Evolutionary conservation across 1,140 invertebrate species (phyloP).

Genomic region (Teleopsis dalmanni): DNA sequence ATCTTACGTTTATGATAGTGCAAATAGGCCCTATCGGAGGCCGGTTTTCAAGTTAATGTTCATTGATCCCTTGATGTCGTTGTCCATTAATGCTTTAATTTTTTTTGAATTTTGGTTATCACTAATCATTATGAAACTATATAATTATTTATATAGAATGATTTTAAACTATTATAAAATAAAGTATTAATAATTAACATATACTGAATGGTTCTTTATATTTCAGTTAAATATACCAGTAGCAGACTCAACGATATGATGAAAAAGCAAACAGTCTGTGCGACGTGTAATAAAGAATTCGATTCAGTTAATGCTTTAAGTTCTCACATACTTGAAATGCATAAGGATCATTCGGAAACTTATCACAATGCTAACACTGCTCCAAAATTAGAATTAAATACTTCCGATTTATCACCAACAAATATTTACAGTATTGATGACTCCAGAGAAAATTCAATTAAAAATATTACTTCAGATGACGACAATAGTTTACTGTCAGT

Average conservation of each 20-base stretch:
- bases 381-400: slow-evolving; percentile 15
- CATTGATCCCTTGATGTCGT: too few relatives aligned
- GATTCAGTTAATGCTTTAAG: slow-evolving; percentile 28
- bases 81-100: too few relatives aligned
- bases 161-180: too few relatives aligned
- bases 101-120: too few relatives aligned
- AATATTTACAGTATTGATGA: background rate
- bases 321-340: slow-evolving; percentile 34
- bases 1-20: too few relatives aligned
- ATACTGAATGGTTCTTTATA: too few relatives aligned
- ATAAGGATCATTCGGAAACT: slow-evolving; percentile 47
- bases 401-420: background rate
- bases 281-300: slow-evolving; percentile 35
- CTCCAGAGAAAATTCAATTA: slow-evolving; percentile 2
- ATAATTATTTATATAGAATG: too few relatives aligned
- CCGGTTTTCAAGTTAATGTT: too few relatives aligned
- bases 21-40: too few relatives aligned
- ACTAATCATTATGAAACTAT: too few relatives aligned
- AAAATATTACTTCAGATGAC: slow-evolving; percentile 1
- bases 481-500: background rate
- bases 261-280: slow-evolving; percentile 49
- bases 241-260: slow-evolving; percentile 8
- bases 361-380: too few relatives aligned
- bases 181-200: too few relatives aligned
- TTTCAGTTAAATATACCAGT: slow-evolving; percentile 1